Evolutionary conservation across 2,888 invertebrate genomes (phyloP).

Genomic region (Caenorhabditis panamensis): DNA sequence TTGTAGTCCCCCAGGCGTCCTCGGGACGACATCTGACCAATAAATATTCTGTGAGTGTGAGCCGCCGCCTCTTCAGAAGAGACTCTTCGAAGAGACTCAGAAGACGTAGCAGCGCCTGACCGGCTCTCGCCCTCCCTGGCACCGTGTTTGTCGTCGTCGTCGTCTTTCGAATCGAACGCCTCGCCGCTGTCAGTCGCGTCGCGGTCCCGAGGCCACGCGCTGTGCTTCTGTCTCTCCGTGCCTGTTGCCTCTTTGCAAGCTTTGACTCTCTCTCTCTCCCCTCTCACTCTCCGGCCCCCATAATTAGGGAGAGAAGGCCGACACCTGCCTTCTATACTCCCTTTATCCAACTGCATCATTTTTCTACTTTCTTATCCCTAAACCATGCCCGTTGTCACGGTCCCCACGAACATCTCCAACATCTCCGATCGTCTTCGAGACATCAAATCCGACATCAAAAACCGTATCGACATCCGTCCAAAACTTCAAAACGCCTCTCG

Average conservation of each 20-base stretch:
- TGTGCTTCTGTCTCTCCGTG: constrained; percentile 35
- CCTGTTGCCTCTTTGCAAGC: no score
- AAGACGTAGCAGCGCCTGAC: neutral
- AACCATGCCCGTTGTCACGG: constrained; percentile 44
- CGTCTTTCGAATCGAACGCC: no score
- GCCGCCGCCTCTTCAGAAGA: no score
- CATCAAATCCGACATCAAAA: constrained; percentile 46
- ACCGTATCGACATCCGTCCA: constrained; percentile 29
- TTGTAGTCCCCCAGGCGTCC: no score
- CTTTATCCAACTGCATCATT: neutral
- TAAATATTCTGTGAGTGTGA: no score
- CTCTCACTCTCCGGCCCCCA: no score
- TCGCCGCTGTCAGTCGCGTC: no score
- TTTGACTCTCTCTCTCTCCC: constrained; percentile 14
- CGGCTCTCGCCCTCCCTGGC: constrained; percentile 6
- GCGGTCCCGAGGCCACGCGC: constrained; percentile 36
- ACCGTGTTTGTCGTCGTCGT: no score
- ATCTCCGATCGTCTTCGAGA: constrained; percentile 42
- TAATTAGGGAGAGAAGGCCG: no score
- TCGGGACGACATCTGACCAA: neutral
- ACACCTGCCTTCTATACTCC: constrained; percentile 4
- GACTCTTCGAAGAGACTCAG: neutral
- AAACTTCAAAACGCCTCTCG: constrained; percentile 17
- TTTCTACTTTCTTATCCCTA: neutral
- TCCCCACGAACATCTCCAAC: no score